Base-by-base conservation (phyloP, 2,888 invertebrate species). In the Zaprionus bogoriensis region DNA sequence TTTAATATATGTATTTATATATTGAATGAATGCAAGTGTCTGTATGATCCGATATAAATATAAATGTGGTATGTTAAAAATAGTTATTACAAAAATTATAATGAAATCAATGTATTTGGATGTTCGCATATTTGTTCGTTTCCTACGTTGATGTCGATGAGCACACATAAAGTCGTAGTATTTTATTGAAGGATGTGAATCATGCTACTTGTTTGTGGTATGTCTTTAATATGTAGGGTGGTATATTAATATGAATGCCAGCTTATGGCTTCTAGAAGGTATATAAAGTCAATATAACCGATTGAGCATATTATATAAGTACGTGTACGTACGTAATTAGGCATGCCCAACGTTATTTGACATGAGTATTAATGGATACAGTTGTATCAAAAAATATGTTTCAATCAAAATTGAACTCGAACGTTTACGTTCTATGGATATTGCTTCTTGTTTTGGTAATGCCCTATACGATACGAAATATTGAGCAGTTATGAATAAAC, bases 41-140 rank as follows among this genome's bases (percentile, higher is more conserved):
- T 50, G 46, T 62, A 62, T 70, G 53, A 32, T 48, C 36, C 54
- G 67, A 67, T 72, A 67, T 67, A 67, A 67, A 67, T 72, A 72
- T 72, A 72, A 72, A 63, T 72, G 72, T 72, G 55, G 61, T 48
- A 58, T 44, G 50, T 58, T 57, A 59, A 66, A 53, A 47, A 53
- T 62, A 38, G 42, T 44, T 14, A 17, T 62, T 66, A 66, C 44
- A 41, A 42, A n/a, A 63, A 53, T 68, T 69, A 53, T 67, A 61
- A 67, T 47, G 69, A 69, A 69, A 55, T 69, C 23, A 73, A 69
- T 61, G 54, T 68, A 70, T 67, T 47, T 48, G 47, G 42, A 58
- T 58, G 52, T 25, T 57, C 50, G 50, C 50, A 51, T 36, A 30
- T 58, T 51, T 20, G 41, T 39, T 39, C 20, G 20, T 39, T 19